phyloP scores from a whole-genome alignment of 2,797 vertebrate genomes.

The Bovichtus variegatus region DNA sequence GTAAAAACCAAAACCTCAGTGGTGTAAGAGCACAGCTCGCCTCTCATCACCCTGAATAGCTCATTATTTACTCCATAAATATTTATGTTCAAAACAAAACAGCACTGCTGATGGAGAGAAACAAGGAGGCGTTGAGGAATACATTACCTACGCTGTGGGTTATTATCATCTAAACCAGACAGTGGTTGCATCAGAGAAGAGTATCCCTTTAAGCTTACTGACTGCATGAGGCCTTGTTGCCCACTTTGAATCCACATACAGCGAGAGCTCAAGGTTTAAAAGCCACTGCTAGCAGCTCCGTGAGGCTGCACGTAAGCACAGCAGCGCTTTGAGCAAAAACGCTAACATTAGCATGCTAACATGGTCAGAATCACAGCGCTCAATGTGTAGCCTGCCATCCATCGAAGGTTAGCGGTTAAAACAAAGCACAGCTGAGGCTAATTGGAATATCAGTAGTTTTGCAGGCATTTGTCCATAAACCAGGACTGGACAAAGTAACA shows the following conservation, averaged over 20 bases:
- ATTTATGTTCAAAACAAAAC: slow-evolving; percentile 43
- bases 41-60: background rate
- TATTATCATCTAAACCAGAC: slow-evolving; percentile 23
- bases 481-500: background rate
- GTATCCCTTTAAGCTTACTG: background rate
- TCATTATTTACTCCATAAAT: slow-evolving; percentile 39
- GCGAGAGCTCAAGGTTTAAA: background rate
- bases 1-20: slow-evolving; percentile 5
- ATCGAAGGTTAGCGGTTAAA: no score
- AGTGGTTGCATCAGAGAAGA: background rate
- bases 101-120: slow-evolving; percentile 14
- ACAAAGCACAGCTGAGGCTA: background rate
- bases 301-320: background rate
- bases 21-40: slow-evolving; percentile 16
- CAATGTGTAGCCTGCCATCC: background rate
- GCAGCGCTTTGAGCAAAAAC: background rate
- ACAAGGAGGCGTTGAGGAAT: slow-evolving; percentile 37
- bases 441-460: background rate
- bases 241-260: background rate
- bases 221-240: background rate
- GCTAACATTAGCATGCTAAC: background rate
- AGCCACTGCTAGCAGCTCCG: background rate
- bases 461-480: background rate
- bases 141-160: background rate
- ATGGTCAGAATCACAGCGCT: background rate